These are phyloP conservation scores for Strigamia maritima DNA, from an alignment of 2,888 invertebrate genomes.

Conservation along the genomic window DNA sequence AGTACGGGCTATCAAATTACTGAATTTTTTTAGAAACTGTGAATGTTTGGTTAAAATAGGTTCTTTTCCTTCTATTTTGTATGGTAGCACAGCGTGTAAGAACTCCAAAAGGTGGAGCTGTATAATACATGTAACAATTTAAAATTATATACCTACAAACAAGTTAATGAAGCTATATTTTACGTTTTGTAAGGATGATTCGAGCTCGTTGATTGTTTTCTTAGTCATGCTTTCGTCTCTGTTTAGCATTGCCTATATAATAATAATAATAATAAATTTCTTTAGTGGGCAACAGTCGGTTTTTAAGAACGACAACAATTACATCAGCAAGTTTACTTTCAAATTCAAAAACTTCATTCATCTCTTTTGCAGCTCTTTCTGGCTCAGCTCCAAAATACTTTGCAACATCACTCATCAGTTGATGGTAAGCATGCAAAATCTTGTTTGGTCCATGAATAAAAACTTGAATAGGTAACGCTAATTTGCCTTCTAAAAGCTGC, in stretches of 20 bases:
- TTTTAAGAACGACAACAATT: constrained; percentile 48
- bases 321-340: constrained; percentile 89
- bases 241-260: not conserved
- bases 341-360: constrained; percentile 75
- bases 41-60: not conserved
- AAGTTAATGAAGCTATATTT: not conserved
- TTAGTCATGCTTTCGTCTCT: not conserved
- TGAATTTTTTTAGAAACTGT: not conserved
- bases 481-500: not conserved
- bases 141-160: not conserved
- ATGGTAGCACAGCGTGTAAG: not conserved
- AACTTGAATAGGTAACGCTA: not conserved
- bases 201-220: not conserved
- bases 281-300: not conserved
- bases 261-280: not conserved
- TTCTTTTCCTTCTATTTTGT: not conserved
- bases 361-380: constrained; percentile 64
- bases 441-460: not conserved
- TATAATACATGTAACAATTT: not conserved
- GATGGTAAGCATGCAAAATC: not conserved
- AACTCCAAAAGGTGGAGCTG: not conserved
- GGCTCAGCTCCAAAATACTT: constrained; percentile 77
- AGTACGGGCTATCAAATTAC: not conserved
- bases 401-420: constrained; percentile 69
- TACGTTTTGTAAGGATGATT: not conserved